Base-by-base conservation (phyloP, 1,140 invertebrate species). In the Vanessa tameamea region DNA sequence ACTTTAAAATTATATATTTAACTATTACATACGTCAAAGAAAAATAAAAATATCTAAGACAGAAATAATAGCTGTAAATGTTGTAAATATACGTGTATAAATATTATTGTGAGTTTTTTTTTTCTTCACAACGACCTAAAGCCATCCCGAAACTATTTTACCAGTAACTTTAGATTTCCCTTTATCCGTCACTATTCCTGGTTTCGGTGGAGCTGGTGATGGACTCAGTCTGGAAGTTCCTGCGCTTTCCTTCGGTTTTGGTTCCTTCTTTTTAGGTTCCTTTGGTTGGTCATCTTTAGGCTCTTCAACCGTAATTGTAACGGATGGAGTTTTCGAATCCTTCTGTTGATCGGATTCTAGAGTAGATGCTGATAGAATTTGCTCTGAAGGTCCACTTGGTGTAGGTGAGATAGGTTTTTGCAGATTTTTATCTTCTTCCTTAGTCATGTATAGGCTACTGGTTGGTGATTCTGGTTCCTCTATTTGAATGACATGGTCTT, bases 141-240 rank as follows among this genome's bases (percentile, higher is more conserved):
- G 91, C 95, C 95, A 96, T 3, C 95, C 95, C 26, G 95, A 94
- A 59, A 95, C 93, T 14, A 95, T 91, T 92, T 95, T 94, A 3
- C 95, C 95, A 6, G 95, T 95, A 1, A 95, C 94, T 86, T 95
- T 95, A 12, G 95, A 96, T 83, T 94, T 95, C 59, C 95, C 95
- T 53, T 93, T 92, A 67, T 93, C 90, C 7, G 93, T 93, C 3
- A 88, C 91, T 26, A 84, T 85, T 5, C 84, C 79, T 64, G 79
- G 79, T 47, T 86, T 76, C 8, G 85, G 82, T 6, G 86, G 79
- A 11, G 79, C 77, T 57, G 85, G 84, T 31, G 83, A 48, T 43
- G 83, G 79, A 12, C 78, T 61, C 3, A 47, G 69, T 37, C 68
- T 69, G 2, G 77, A 76, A 0, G 73, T 59, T 26, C 69, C 65